Base-by-base conservation (phyloP, 2,888 invertebrate species). In the Plebejus argus region DNA sequence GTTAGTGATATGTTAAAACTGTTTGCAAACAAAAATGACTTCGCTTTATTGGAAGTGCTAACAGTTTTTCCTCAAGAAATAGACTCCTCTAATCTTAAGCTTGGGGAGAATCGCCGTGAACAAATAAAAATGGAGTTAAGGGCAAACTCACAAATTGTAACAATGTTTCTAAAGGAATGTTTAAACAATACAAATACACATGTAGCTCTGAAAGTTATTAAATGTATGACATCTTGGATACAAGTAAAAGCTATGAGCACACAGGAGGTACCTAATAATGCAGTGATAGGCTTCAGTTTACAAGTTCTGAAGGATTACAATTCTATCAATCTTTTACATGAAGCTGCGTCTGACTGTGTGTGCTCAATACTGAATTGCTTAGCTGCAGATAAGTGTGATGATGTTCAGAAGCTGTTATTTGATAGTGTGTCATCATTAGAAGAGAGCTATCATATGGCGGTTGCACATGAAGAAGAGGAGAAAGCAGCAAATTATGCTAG, bases 31-130 rank as follows among this genome's bases (percentile, higher is more conserved):
- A 95, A 95, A 80, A 96, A 96, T 85, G 94, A 97, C 81, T 97
- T 97, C 95, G 98, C 98, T 39, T 93, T 99, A 79, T 89, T 99
- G 83, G 99, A 99, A 95, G 96, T 99, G 82, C 95, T 99, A 82
- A 98, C 97, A 74, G 97, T 99, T 39, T 94, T 99, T 85, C 99
- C 99, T 6, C 99, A 99, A 94, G 99, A 99, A 95, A 96, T 99
- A 78, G 97, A 97, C 88, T 97, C 97, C 0, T 91, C 97, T 82
- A 96, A 95, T 81, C 92, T 98, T 78, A 96, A 96, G 85, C 94
- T 99, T 79, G 99, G 99, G 61, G 98, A 98, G 81, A 99, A 99
- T 91, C 95, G 99, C 80, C 95, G 99, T 80, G 95, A 96, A 81
- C 97, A 98, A 85, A 96, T 99, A 70, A 95, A 97, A 83, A 95